These are phyloP conservation scores for Phenganax stokvisi DNA, from an alignment of 92 coral and sea anemone species.

Conservation along the genomic window DNA sequence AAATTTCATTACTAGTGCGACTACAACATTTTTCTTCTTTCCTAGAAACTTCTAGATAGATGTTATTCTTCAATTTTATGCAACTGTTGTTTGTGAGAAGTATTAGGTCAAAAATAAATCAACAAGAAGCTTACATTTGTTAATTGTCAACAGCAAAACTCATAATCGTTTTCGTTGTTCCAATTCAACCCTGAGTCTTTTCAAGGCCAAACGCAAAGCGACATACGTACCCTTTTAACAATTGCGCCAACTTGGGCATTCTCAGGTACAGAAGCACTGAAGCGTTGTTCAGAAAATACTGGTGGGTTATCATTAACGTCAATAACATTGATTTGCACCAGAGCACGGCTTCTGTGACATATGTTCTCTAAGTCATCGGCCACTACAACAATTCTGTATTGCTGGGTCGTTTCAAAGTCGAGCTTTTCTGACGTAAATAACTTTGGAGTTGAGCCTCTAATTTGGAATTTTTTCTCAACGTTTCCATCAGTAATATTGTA, in stretches of 20 bases:
- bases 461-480: too few relatives aligned
- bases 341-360: constrained; percentile 69
- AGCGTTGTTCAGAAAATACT: constrained; percentile 49
- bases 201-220: neutral
- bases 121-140: too few relatives aligned
- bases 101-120: too few relatives aligned
- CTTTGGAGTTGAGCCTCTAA: constrained; percentile 16
- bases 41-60: too few relatives aligned
- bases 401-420: constrained; percentile 54
- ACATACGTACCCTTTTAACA: constrained; percentile 33
- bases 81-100: too few relatives aligned
- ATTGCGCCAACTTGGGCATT: constrained; percentile 53
- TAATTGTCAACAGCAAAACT: too few relatives aligned
- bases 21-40: too few relatives aligned
- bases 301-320: constrained; percentile 72
- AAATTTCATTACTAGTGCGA: too few relatives aligned
- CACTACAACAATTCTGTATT: constrained; percentile 47
- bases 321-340: constrained; percentile 51
- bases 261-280: constrained; percentile 53
- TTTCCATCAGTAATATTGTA: too few relatives aligned
- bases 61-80: too few relatives aligned
- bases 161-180: too few relatives aligned
- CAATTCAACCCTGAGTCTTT: too few relatives aligned
- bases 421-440: constrained; percentile 47
- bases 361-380: constrained; percentile 58